These are phyloP conservation scores for Proisotoma minuta DNA, from an alignment of 2,888 invertebrate genomes.

Conservation along the genomic window DNA sequence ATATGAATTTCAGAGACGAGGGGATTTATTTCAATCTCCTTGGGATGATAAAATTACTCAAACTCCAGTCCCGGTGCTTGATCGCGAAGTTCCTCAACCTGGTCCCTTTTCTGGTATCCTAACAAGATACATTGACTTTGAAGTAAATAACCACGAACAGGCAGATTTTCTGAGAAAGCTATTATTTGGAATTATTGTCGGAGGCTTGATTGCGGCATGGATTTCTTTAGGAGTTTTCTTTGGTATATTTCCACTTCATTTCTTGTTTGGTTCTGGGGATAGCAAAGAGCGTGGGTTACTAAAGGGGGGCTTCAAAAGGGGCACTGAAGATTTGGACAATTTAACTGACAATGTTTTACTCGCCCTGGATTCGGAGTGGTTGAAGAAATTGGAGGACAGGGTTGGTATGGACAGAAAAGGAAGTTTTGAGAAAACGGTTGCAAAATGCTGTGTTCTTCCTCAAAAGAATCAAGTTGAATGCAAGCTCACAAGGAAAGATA, in stretches of 20 bases:
- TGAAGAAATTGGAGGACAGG: conserved; percentile 35
- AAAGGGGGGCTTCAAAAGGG: not conserved
- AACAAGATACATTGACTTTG: conserved; percentile 39
- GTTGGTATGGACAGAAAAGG: conserved; percentile 18
- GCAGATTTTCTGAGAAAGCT: conserved; percentile 36
- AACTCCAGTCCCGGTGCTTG: not conserved
- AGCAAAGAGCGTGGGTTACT: not conserved
- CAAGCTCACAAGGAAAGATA: conserved; percentile 21
- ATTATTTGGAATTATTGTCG: conserved; percentile 29
- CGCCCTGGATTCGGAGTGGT: conserved; percentile 42
- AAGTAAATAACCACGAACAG: conserved; percentile 42
- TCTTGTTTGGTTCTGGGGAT: conserved; percentile 15
- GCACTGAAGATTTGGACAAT: conserved; percentile 28
- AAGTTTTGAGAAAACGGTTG: conserved; percentile 26
- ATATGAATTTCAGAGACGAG: conserved; percentile 11
- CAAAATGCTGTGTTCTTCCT: conserved; percentile 43
- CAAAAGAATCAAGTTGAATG: conserved; percentile 39
- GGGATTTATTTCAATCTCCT: conserved; percentile 37
- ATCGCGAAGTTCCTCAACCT: conserved; percentile 17
- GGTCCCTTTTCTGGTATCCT: conserved; percentile 32
- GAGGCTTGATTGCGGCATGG: conserved; percentile 35
- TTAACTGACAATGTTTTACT: conserved; percentile 38
- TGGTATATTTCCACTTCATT: conserved; percentile 34
- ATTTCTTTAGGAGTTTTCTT: conserved; percentile 32
- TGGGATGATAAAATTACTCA: conserved; percentile 35